Evolutionary conservation across 2,888 invertebrate genomes (phyloP), one percentile per base, ranked within the genome.

Genomic region (Amphiduros pacificus): DNA sequence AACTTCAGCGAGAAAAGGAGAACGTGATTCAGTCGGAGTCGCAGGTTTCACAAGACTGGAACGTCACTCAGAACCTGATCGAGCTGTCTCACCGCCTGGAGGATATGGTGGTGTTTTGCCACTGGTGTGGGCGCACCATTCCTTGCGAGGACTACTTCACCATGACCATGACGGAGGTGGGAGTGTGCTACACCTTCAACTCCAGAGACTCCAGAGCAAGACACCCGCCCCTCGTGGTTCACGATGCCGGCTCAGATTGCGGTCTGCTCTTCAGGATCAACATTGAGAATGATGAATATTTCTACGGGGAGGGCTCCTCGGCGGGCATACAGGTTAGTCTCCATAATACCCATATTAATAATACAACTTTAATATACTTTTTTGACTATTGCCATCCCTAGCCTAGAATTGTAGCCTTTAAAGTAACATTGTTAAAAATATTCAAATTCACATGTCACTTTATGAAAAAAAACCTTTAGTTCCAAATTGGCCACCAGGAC

Each of bases 161-260:
- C 4, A 22, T 9, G 31, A 59, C 51, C 20, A 4, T 59, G 27
- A 59, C 59, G 5, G 59, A 59, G 36, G 59, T 59, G 27, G 59
- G 59, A 9, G 59, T 59, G 17, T 59, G 59, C 44, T 59, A 53
- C 29, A 59, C 59, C 6, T 59, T 59, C 26, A 59, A 59, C 36
- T 52, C 52, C 22, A 51, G 24, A 17, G 41, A 52, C 14, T 40
- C 32, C 14, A 4, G 44, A 4, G 5, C 9, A 24, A 22, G 14
- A 31, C 41, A 52, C 17, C 32, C 32, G 2, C 53, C 28, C 1
- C 44, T 59, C 1, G 17, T 20, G 2, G 59, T 59, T 11, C 53
- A 52, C 17, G 59, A 59, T 20, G 59, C 59, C 1, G 59, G 59
- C 5, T 53, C 52, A 2, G 59, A 59, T 27, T 36, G 53, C 22